Conservation (phyloP, 2,888 invertebrate species). For the Meandrusa payeni region DNA sequence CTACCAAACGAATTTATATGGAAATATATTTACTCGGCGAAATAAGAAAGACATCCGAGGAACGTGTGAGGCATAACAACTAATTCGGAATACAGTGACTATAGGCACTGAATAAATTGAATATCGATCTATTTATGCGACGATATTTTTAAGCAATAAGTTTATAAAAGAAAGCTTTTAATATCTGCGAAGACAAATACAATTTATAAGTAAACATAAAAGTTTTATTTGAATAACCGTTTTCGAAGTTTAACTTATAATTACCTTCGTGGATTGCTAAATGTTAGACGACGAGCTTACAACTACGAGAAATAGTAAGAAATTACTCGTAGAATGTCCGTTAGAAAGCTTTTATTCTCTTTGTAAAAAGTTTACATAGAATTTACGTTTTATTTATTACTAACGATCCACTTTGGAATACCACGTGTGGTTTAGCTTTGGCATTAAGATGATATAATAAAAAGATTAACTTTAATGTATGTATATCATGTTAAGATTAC, state of each 20-base stretch:
- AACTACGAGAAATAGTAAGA: background rate
- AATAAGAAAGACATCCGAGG: background rate
- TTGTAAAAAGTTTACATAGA: background rate
- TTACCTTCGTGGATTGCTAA: background rate
- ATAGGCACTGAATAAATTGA: background rate
- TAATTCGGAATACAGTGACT: background rate
- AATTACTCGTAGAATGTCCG: background rate
- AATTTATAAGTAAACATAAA: too few species aligned
- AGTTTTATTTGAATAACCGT: too few species aligned
- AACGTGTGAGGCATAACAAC: conserved; percentile 2
- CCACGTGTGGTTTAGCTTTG: too few species aligned
- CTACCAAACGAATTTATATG: too few species aligned
- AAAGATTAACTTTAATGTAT: too few species aligned
- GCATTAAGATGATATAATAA: too few species aligned
- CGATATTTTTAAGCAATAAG: too few species aligned
- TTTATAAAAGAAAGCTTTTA: too few species aligned
- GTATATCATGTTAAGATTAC: too few species aligned
- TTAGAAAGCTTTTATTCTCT: background rate
- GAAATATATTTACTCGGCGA: background rate
- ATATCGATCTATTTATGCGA: background rate
- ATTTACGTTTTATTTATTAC: too few species aligned
- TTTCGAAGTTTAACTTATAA: background rate
- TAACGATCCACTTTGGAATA: too few species aligned
- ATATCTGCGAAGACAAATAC: too few species aligned
- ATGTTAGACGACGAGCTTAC: background rate